A percentile compares a stretch with the other conserved stretches of the same genome.
Evolutionary conservation across 2,888 invertebrate species (phyloP).

Genomic region (Syritta pipiens): DNA sequence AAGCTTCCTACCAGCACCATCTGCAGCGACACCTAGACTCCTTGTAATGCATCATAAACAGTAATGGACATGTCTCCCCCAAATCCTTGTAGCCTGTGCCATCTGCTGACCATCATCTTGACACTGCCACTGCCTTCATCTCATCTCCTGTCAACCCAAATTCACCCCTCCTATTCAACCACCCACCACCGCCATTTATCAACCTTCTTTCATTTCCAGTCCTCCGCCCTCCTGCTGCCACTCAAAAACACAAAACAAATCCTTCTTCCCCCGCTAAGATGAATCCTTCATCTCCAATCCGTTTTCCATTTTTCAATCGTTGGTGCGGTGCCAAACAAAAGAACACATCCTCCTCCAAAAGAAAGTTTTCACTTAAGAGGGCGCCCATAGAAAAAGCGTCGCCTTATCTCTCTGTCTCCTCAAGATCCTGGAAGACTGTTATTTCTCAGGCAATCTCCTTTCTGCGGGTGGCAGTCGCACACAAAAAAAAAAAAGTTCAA

Average conservation of each 20-base stretch:
- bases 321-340: slow-evolving; percentile 62
- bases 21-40: slow-evolving; percentile 17
- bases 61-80: slow-evolving; percentile 14
- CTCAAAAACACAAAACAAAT: slow-evolving; percentile 54
- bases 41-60: slow-evolving; percentile 11
- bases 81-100: slow-evolving; percentile 38
- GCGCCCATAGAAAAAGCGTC: slow-evolving; percentile 50
- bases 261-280: slow-evolving; percentile 18
- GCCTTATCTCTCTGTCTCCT: not conserved
- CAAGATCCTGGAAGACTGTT: slow-evolving; percentile 43
- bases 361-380: slow-evolving; percentile 60
- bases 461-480: not conserved
- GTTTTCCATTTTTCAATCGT: slow-evolving; percentile 67
- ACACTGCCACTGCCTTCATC: slow-evolving; percentile 50
- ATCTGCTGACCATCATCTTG: slow-evolving; percentile 63
- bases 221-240: slow-evolving; percentile 1
- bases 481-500: slow-evolving; percentile 32
- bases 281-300: slow-evolving; percentile 66
- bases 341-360: slow-evolving; percentile 42
- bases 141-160: not conserved
- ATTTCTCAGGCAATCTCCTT: slow-evolving; percentile 51
- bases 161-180: slow-evolving; percentile 2
- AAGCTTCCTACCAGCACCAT: not conserved
- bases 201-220: slow-evolving; percentile 50
- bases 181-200: slow-evolving; percentile 50